These are phyloP conservation scores for Epizoanthus illoricatus DNA, from an alignment of 92 coral and sea anemone species.

Conservation along the genomic window DNA sequence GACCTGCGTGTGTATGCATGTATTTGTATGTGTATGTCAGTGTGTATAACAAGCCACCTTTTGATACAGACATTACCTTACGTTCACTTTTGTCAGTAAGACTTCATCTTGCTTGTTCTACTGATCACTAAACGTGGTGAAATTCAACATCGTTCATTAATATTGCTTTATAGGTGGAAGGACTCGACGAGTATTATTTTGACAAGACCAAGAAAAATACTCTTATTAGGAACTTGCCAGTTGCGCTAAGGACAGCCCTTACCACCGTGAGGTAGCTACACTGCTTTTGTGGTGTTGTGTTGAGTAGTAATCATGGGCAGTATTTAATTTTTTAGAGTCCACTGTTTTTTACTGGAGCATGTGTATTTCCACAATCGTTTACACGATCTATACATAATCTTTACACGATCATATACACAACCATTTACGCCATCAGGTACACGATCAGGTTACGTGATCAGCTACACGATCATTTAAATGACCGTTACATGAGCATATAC, in stretches of 20 bases:
- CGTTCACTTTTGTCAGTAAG: too few species aligned
- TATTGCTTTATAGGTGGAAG: constrained; percentile 44
- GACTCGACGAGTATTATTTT: constrained; percentile 66
- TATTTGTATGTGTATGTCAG: too few species aligned
- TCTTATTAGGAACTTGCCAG: constrained; percentile 71
- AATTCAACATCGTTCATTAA: background rate
- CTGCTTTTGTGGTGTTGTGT: background rate
- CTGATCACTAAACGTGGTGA: background rate
- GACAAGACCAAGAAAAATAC: constrained; percentile 69
- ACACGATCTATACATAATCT: too few species aligned
- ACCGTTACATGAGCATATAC: background rate
- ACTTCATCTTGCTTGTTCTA: too few species aligned
- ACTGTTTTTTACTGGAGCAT: too few species aligned
- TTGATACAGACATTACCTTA: too few species aligned
- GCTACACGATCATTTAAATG: background rate
- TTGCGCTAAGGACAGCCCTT: constrained; percentile 25
- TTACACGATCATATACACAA: background rate
- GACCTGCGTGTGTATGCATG: too few species aligned
- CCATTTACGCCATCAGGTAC: background rate
- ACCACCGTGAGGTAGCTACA: constrained; percentile 18
- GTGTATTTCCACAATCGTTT: too few species aligned
- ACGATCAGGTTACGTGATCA: background rate
- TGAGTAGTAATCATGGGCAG: background rate
- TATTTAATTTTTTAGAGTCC: background rate
- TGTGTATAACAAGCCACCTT: too few species aligned